These are phyloP conservation scores for Lochmaea capreae DNA, from an alignment of 2,888 invertebrate species.

Conservation along the genomic window DNA sequence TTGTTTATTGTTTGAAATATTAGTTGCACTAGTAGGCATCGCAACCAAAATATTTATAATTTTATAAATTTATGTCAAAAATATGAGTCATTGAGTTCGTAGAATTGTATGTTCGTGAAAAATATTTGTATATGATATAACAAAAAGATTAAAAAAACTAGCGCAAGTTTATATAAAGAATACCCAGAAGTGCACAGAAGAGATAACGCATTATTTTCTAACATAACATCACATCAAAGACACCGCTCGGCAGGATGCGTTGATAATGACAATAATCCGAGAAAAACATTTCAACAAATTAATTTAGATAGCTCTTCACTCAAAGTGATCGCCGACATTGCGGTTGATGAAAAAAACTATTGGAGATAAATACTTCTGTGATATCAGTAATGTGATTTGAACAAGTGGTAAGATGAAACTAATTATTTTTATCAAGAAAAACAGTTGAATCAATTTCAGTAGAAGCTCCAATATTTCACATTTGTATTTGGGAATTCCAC, in stretches of 20 bases:
- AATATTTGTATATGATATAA: constrained; percentile 1
- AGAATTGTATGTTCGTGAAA: background rate
- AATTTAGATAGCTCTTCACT: constrained; percentile 18
- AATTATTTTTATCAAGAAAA: background rate
- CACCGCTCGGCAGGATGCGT: constrained; percentile 22
- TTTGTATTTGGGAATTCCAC: too few species aligned
- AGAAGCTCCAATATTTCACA: too few species aligned
- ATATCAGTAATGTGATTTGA: background rate
- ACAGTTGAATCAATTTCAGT: background rate
- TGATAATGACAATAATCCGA: constrained; percentile 28
- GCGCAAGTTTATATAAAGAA: constrained; percentile 3
- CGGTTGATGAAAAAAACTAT: constrained; percentile 6
- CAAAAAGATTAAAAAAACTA: constrained; percentile 9
- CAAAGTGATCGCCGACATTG: constrained; percentile 17
- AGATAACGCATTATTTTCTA: constrained; percentile 17
- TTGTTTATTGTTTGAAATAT: too few species aligned
- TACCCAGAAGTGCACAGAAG: constrained; percentile 13
- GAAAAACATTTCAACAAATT: constrained; percentile 24
- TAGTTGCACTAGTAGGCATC: too few species aligned
- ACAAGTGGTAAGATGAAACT: background rate
- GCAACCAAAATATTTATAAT: too few species aligned
- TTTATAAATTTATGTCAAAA: background rate
- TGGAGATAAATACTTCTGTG: constrained; percentile 1
- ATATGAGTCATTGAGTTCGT: background rate
- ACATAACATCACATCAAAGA: constrained; percentile 6